Conservation (phyloP, 2,888 invertebrate species). For the Proisotoma minuta region DNA sequence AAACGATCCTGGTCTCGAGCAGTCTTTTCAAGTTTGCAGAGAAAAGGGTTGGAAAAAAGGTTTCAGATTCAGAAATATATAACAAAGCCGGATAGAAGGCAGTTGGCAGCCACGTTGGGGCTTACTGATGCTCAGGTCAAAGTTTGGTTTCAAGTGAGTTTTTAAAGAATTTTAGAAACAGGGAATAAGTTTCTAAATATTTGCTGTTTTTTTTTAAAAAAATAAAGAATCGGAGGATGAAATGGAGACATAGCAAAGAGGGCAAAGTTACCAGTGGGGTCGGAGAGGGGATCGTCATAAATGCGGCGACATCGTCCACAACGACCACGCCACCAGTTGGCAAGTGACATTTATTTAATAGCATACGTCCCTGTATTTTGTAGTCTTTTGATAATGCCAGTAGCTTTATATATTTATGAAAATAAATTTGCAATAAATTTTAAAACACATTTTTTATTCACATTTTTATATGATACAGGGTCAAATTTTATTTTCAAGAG, state of each 20-base stretch:
- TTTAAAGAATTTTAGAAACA: too few species aligned
- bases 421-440: neutral
- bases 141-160: conserved; percentile 93
- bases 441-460: too few species aligned
- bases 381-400: too few species aligned
- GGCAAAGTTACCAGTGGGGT: conserved; percentile 40
- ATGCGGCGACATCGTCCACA: neutral
- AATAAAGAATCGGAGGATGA: conserved; percentile 85
- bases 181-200: too few species aligned
- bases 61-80: conserved; percentile 94
- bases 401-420: neutral
- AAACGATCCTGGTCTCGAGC: conserved; percentile 93
- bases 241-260: conserved; percentile 76
- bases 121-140: conserved; percentile 92
- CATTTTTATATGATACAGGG: too few species aligned
- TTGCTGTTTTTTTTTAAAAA: too few species aligned
- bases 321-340: neutral
- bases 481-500: too few species aligned
- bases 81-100: conserved; percentile 87
- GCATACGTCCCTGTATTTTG: too few species aligned
- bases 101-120: conserved; percentile 83
- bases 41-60: conserved; percentile 87
- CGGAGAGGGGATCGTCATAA: neutral
- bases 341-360: too few species aligned
- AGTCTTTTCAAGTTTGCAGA: conserved; percentile 87